Evolutionary conservation across 2,113 vertebrate species (phyloP).

Genomic region (Pachyramphus minor): DNA sequence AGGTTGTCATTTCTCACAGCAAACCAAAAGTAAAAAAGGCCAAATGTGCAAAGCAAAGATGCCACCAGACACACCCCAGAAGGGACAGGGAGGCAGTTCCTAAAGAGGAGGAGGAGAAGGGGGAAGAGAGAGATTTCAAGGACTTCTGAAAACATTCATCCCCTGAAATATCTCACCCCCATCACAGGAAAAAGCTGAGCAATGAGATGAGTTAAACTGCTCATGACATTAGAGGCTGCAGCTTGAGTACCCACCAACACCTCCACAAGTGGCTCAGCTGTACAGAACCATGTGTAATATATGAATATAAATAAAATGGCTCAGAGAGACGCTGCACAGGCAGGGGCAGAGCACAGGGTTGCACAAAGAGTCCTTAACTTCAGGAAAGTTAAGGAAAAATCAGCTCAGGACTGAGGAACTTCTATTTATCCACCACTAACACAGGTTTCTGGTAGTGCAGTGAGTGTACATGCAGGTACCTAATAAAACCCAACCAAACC

Average conservation of each 20-base stretch:
- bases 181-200: background rate
- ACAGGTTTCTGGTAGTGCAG: background rate
- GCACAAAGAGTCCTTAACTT: background rate
- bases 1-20: background rate
- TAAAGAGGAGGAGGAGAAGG: background rate
- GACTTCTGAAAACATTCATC: background rate
- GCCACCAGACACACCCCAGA: background rate
- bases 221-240: background rate
- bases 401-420: background rate
- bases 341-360: background rate
- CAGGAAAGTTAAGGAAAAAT: background rate
- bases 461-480: background rate
- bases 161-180: background rate
- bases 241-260: background rate
- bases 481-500: background rate
- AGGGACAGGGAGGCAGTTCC: background rate
- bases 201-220: background rate
- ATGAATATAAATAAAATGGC: background rate
- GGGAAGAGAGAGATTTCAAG: background rate
- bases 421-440: background rate
- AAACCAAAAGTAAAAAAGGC: background rate
- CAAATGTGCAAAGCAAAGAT: background rate
- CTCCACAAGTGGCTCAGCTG: background rate
- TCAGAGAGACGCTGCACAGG: background rate
- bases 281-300: accelerated